These are phyloP conservation scores for Misgurnus anguillicaudatus DNA, from an alignment of 2,113 vertebrate species.

Conservation along the genomic window DNA sequence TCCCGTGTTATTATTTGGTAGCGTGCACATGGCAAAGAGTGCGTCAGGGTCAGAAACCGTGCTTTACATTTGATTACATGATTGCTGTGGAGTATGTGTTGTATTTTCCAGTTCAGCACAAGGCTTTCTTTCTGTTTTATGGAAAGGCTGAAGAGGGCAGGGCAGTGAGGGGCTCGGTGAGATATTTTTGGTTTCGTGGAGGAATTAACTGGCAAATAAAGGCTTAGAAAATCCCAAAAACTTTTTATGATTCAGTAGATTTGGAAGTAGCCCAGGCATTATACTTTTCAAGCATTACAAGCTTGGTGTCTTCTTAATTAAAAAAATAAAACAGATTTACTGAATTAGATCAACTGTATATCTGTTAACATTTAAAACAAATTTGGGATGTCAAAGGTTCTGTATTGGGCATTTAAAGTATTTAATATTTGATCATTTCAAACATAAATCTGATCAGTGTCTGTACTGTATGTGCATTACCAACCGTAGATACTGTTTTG, in stretches of 20 bases:
- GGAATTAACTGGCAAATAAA: background rate
- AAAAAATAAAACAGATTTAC: too few species aligned
- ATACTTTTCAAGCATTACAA: too few species aligned
- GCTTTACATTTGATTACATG: background rate
- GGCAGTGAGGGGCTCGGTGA: background rate
- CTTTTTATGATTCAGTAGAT: background rate
- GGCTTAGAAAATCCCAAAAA: background rate
- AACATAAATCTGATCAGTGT: background rate
- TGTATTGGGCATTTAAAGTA: background rate
- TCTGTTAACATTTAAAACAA: too few species aligned
- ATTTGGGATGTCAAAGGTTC: too few species aligned
- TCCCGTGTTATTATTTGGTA: constrained; percentile 5
- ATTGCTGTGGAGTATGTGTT: constrained; percentile 1
- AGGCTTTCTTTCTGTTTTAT: constrained; percentile 35
- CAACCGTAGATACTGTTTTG: background rate
- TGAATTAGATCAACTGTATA: too few species aligned
- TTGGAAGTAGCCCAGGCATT: background rate
- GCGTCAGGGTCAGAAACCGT: background rate
- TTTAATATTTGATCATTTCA: background rate
- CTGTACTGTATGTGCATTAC: background rate
- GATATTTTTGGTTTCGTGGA: constrained; percentile 27
- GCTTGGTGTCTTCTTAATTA: too few species aligned
- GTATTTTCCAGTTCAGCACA: constrained; percentile 38
- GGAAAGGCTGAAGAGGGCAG: constrained; percentile 19
- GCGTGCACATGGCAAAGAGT: constrained; percentile 25